phyloP scores from a whole-genome alignment of 2,113 vertebrate genomes.

The Hemiprocne comata region DNA sequence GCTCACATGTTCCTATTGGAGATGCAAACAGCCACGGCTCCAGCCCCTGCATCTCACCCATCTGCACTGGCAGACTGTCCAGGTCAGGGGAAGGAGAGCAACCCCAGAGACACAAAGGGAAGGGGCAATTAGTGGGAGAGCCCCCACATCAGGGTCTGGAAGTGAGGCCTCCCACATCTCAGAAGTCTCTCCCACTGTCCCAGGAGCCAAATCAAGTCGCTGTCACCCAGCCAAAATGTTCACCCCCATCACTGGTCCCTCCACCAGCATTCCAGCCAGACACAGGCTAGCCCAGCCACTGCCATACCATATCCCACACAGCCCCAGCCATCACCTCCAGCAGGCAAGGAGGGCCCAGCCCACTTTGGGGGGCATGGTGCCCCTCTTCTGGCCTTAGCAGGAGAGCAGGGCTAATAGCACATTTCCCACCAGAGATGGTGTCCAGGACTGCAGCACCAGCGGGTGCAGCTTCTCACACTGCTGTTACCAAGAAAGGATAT shows the following conservation, averaged over 20 bases:
- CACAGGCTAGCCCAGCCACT: accelerated
- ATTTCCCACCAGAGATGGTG: accelerated
- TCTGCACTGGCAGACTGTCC: accelerated
- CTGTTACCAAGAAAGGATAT: not conserved
- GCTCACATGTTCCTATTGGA: not conserved
- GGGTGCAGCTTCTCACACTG: not conserved
- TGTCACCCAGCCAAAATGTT: accelerated
- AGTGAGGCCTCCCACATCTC: not conserved
- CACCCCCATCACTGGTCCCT: too few relatives aligned
- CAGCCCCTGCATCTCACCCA: not conserved
- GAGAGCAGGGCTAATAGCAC: accelerated
- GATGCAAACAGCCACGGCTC: not conserved
- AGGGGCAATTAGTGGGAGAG: not conserved
- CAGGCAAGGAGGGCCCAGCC: not conserved
- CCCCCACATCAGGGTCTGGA: too few relatives aligned
- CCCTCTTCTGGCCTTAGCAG: not conserved
- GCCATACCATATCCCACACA: accelerated
- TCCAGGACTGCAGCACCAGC: not conserved
- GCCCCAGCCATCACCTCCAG: accelerated
- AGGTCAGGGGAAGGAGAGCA: not conserved
- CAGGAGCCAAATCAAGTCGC: not conserved
- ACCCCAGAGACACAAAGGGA: not conserved
- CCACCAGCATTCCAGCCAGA: not conserved
- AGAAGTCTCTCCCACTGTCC: not conserved
- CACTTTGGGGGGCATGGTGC: accelerated